Base-by-base conservation (phyloP, 2,888 invertebrate species). In the Drosophila cognata region DNA sequence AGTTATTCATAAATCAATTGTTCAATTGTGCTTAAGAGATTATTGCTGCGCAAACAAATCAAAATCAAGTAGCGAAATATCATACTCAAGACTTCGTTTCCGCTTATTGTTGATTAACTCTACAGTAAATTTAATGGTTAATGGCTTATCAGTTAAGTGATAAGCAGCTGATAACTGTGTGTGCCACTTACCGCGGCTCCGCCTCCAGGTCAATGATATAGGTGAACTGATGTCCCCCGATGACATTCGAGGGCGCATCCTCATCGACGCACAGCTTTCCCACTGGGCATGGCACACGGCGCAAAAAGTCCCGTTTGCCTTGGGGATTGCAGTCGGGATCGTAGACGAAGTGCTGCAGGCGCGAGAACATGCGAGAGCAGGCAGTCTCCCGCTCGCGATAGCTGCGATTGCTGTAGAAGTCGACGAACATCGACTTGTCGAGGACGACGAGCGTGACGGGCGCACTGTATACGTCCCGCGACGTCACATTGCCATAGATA, bases 401-500 rank as follows among this genome's bases (percentile, higher is more conserved):
- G 67, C 96, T 96, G 92, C 92, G 91, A 93, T 96, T 98, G 68
- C 97, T 96, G 93, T 98, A 98, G 93, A 97, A 98, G 88, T 98
- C 96, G 79, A 98, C 94, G 93, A 99, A 99, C 93, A 96, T 97
- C 71, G 95, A 95, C 91, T 98, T 96, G 92, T 98, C 98, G 80
- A 99, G 94, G 16, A 99, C 97, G n/a, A 98, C 97, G 80, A 99
- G 95, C 21, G 97, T 98, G 43, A 97, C 94, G 16, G 95, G 95
- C 78, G 94, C 94, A 68, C 77, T 61, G 88, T 96, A 95, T 65
- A 95, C 94, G 55, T 94, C 94, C 77, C 94, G 94, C 0, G 97
- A 95, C 33, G 98, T 98, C 55, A 99, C 95, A 93, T 99, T 99
- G 18, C 99, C 99, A 92, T 98, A 99, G 87, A 99, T 98, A 93